Evolutionary conservation across 1,140 invertebrate species (phyloP).

Genomic region (Bombus affinis): DNA sequence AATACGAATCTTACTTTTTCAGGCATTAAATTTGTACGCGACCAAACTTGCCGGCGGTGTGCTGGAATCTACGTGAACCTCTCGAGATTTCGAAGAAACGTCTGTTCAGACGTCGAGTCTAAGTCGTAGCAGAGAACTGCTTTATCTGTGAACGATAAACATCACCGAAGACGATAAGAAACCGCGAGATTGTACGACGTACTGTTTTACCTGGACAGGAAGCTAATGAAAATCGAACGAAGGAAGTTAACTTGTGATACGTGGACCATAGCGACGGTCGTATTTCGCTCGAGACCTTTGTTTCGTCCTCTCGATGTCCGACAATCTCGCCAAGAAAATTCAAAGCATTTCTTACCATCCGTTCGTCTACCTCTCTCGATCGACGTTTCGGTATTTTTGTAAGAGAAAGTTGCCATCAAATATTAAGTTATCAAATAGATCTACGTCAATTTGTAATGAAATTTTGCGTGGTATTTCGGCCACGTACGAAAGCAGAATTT

Average conservation of each 20-base stretch:
- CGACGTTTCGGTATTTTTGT: background rate
- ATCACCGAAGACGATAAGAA: conserved; percentile 3
- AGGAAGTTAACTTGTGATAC: conserved; percentile 60
- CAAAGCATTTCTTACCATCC: background rate
- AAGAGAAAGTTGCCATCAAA: background rate
- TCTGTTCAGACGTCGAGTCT: background rate
- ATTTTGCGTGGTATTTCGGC: background rate
- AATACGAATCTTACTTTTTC: conserved; percentile 65
- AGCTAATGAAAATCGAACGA: conserved; percentile 14
- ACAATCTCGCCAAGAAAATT: background rate
- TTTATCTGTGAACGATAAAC: background rate
- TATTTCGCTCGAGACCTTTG: background rate
- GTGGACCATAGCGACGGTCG: conserved; percentile 32
- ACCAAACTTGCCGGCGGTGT: conserved; percentile 87
- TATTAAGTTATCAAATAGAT: too few relatives aligned
- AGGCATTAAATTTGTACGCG: conserved; percentile 87
- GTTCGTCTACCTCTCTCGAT: background rate
- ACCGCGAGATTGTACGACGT: background rate
- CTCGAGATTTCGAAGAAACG: background rate
- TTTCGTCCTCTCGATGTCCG: background rate
- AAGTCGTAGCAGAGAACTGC: background rate
- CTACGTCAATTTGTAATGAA: background rate
- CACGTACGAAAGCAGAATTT: too few relatives aligned
- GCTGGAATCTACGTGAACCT: conserved; percentile 83
- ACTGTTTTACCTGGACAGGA: background rate